Percentiles rank a stretch among this genome's conserved stretches.
phyloP scores from a whole-genome alignment of 2,797 vertebrate species.

The Scyliorhinus canicula region DNA sequence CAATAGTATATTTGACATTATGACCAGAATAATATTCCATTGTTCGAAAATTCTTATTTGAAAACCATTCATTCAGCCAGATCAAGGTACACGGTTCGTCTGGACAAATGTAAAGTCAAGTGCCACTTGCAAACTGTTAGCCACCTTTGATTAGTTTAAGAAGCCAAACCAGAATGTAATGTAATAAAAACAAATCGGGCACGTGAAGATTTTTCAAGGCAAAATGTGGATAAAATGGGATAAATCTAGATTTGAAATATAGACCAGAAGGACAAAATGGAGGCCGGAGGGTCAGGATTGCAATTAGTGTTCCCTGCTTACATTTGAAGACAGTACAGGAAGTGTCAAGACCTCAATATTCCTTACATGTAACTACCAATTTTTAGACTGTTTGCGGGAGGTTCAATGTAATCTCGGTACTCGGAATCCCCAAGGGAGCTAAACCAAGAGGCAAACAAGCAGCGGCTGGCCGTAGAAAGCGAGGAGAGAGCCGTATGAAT shows the following conservation, averaged over 20 bases:
- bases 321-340: constrained; percentile 50
- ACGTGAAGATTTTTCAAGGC: neutral
- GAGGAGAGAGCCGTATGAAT: neutral
- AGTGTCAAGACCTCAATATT: constrained; percentile 56
- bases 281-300: constrained; percentile 51
- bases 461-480: neutral
- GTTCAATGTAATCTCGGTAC: constrained; percentile 41
- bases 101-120: neutral
- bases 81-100: neutral
- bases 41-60: neutral
- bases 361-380: constrained; percentile 52
- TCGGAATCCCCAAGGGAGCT: neutral
- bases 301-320: constrained; percentile 55
- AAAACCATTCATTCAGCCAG: neutral
- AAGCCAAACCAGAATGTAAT: neutral
- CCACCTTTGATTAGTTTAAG: neutral
- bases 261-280: constrained; percentile 45
- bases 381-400: constrained; percentile 49
- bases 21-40: neutral
- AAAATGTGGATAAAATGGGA: neutral
- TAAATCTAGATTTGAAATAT: constrained; percentile 37
- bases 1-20: neutral
- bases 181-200: neutral
- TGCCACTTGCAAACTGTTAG: neutral
- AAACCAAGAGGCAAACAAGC: neutral